Conservation (phyloP, 2,888 invertebrate species). For the Augiades crinisus region DNA sequence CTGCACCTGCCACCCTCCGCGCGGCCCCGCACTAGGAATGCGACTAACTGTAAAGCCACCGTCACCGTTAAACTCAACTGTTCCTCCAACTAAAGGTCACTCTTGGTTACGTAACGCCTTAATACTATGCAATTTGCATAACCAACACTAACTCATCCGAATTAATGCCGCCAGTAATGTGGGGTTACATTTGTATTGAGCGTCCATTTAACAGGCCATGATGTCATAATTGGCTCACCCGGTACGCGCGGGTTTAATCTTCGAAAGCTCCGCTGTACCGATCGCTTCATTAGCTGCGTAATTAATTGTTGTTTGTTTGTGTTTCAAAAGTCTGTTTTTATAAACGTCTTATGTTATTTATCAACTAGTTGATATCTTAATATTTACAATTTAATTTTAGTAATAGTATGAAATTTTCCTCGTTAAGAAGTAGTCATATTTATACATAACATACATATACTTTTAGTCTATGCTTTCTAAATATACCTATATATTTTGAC, state of each 20-base stretch:
- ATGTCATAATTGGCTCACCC: background rate
- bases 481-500: no score
- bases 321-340: background rate
- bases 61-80: conserved; percentile 65
- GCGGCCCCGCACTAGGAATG: conserved; percentile 67
- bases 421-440: no score
- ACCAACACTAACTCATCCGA: conserved; percentile 13
- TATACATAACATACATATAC: no score
- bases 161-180: conserved; percentile 3
- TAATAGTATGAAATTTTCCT: no score
- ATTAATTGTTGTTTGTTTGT: background rate
- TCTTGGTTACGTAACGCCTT: conserved; percentile 48
- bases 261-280: background rate
- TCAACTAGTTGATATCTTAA: background rate
- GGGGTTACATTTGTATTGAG: conserved; percentile 1
- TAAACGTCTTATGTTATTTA: background rate
- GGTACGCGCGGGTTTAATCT: no score
- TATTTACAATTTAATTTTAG: background rate
- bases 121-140: conserved; percentile 46
- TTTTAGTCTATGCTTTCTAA: no score
- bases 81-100: conserved; percentile 57
- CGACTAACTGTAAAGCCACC: conserved; percentile 72
- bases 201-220: background rate
- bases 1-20: conserved; percentile 48
- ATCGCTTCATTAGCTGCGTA: conserved; percentile 1